Base-by-base conservation (phyloP, 1,140 invertebrate genomes). In the Drosophila fuyamai region DNA sequence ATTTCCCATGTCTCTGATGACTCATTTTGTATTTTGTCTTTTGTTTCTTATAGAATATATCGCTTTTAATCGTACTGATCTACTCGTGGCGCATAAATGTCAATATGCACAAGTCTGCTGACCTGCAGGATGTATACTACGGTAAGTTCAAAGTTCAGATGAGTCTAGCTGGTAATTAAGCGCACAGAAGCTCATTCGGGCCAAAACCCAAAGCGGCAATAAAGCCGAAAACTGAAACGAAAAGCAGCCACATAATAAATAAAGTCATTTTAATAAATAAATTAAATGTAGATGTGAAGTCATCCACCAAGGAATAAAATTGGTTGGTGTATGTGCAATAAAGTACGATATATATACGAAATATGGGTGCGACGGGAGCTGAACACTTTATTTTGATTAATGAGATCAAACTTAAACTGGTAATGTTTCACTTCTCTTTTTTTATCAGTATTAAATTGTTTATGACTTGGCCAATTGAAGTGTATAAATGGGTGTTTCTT, bases 21-120 rank as follows among this genome's bases (percentile, higher is more conserved):
- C 66, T 70, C 29, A 60, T 32, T 40, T 13, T 14, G 3, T 59
- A 10, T n/a, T 16, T 27, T 43, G n/a, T 18, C 27, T 9, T 23
- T 14, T 51, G 4, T 4, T n/a, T 14, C 32, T 79, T 93, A 32
- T 94, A 96, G 95, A 95, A 95, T 93, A 95, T 95, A 91, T 95
- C 95, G 48, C 94, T 96, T 62, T 76, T 96, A 58, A 95, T 96
- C 76, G 94, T 95, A 40, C 92, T 96, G 61, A 92, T 96, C 61
- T 95, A 95, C 90, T 95, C 94, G 75, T 96, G 95, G 95, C 94
- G 95, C 74, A 95, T 96, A 51, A 94, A 94, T 61, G 94, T 95
- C 55, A 96, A 95, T 76, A 93, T 95, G 62, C 95, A 95, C 77
- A 94, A 94, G 77, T 95, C 94, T 81, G 93, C 93, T 38, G 94